Base-by-base conservation (phyloP, 53 echinoderm and acorn worm genomes). In the Luidia sarsii region DNA sequence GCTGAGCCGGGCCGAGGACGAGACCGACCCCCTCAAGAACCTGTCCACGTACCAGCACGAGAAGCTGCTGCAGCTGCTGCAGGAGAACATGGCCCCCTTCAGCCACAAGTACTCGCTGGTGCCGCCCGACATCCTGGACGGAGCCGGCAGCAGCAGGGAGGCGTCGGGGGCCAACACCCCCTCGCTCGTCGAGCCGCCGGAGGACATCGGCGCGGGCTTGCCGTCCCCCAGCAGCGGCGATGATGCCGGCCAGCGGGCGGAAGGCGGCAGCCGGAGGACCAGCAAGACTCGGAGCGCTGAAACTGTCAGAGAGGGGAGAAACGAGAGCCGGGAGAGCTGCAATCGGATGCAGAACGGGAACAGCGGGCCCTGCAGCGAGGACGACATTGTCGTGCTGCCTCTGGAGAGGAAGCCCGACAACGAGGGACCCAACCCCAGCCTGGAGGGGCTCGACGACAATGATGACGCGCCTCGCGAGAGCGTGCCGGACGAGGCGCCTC, bases 41-140 rank as follows among this genome's bases (percentile, higher is more conserved):
- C 55, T 95, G 13, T 86, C 87, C 3, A 69, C 65, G 28, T 95
- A 95, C 56, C 73, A 92, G 10, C 84, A 39, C 22, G 95, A 92
- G 46, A 92, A 95, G 75, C 75, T 95, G 15, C 80, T 64, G 7
- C 75, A 83, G 38, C 82, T 95, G 0, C 79, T 95, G 10, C 84
- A 84, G 10, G 56, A 73, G 1, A 83, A 90, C 39, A 87, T 87
- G 8, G 80, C 83, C 8, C 87, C 83, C 24, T 92, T 92, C 65
- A 87, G 63, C 38, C 84, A 87, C 41, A 85, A 88, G 81, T 91
- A 91, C 54, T 88, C 91, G 11, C 73, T 94, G 39, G 87, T 92
- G 39, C 94, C 91, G 1, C 70, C 89, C n/a, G 91, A 92, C 55
- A 66, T 81, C 32, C 64, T 83, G 22, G 83, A 83, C 48, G 84